Evolutionary conservation across 1,140 invertebrate species (phyloP).

Genomic region (Tribolium madens): DNA sequence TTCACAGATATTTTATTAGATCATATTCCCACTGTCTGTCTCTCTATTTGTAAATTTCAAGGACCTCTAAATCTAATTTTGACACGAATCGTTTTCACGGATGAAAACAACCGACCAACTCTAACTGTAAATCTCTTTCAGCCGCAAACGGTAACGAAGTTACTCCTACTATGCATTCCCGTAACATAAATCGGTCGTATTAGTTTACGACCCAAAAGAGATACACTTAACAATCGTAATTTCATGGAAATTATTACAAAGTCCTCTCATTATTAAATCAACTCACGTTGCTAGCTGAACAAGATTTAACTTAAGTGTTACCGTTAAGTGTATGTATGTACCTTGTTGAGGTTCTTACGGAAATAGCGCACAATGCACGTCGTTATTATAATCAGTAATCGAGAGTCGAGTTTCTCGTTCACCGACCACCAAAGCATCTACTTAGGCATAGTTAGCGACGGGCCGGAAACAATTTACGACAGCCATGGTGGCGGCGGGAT

Average conservation of each 20-base stretch:
- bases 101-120: not conserved
- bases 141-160: not conserved
- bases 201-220: not conserved
- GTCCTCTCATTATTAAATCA: conserved; percentile 10
- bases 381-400: conserved; percentile 42
- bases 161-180: not conserved
- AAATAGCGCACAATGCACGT: conserved; percentile 31
- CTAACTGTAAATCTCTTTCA: not conserved
- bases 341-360: conserved; percentile 3
- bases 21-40: not conserved
- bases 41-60: not conserved
- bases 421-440: conserved; percentile 38
- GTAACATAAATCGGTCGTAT: not conserved
- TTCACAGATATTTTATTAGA: not conserved
- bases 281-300: conserved; percentile 19
- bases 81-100: not conserved
- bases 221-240: not conserved
- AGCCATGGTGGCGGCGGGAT: not conserved
- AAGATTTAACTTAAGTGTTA: conserved; percentile 5
- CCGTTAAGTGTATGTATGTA: conserved; percentile 1
- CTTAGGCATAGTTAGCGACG: conserved; percentile 29
- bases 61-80: not conserved
- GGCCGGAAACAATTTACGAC: conserved; percentile 37
- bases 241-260: conserved; percentile 15
- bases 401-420: conserved; percentile 38